These are phyloP conservation scores for Orussus abietinus DNA, from an alignment of 1,140 invertebrate species.

Conservation along the genomic window DNA sequence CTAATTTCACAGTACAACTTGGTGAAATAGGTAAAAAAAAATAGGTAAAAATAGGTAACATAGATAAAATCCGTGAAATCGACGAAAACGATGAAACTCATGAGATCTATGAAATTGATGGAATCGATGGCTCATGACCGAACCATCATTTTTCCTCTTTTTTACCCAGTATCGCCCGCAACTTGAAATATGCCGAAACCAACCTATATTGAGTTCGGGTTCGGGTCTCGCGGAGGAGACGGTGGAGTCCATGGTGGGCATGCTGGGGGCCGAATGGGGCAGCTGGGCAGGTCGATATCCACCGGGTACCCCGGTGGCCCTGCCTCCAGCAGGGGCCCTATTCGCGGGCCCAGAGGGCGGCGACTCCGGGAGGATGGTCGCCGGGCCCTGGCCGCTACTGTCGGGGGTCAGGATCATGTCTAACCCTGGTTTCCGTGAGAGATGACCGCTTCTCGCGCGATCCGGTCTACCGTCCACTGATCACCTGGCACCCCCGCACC, in stretches of 20 bases:
- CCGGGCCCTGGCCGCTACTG: conserved; percentile 37
- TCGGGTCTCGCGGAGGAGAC: conserved; percentile 58
- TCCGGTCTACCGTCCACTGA: conserved; percentile 1
- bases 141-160: too few relatives aligned
- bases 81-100: too few relatives aligned
- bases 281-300: conserved; percentile 40
- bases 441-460: not conserved
- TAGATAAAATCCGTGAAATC: conserved; percentile 9
- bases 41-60: conserved; percentile 21
- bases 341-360: too few relatives aligned
- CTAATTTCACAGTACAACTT: too few relatives aligned
- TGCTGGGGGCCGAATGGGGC: conserved; percentile 33
- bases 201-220: conserved; percentile 61
- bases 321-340: too few relatives aligned
- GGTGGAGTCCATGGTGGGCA: conserved; percentile 59
- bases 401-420: conserved; percentile 46
- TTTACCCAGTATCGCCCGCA: too few relatives aligned
- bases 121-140: too few relatives aligned
- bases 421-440: not conserved
- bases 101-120: too few relatives aligned
- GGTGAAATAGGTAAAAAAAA: not conserved
- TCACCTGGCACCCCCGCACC: conserved; percentile 11
- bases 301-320: conserved; percentile 29
- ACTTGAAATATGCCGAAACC: too few relatives aligned
- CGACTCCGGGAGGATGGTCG: conserved; percentile 10